phyloP scores from a whole-genome alignment of 2,113 vertebrate genomes.

The Steatornis caripensis region DNA sequence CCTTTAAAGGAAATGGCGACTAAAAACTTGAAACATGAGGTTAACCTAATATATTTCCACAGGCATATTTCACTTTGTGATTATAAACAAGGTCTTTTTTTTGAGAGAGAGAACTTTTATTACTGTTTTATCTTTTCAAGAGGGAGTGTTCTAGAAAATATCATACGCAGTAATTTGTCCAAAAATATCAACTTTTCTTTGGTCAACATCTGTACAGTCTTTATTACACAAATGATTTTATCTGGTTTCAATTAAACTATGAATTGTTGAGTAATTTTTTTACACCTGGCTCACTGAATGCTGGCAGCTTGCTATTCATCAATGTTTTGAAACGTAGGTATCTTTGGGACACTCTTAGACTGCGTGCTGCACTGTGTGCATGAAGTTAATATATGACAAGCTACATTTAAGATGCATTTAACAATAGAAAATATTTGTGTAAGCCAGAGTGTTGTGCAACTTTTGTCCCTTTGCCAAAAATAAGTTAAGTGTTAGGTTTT shows the following conservation, averaged over 20 bases:
- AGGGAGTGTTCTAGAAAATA: slow-evolving; percentile 37
- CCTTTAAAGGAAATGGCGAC: background rate
- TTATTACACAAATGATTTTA: slow-evolving; percentile 39
- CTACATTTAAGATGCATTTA: slow-evolving; percentile 72
- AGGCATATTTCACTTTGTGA: background rate
- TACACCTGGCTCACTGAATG: slow-evolving; percentile 44
- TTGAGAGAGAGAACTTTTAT: background rate
- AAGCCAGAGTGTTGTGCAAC: slow-evolving; percentile 74
- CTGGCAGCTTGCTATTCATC: slow-evolving; percentile 13
- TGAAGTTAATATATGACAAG: slow-evolving; percentile 60
- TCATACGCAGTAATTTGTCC: background rate
- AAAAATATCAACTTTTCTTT: background rate
- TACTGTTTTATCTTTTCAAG: slow-evolving; percentile 21
- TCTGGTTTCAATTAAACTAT: slow-evolving; percentile 64
- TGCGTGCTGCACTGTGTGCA: background rate
- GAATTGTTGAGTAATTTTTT: slow-evolving; percentile 51
- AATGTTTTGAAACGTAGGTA: slow-evolving; percentile 34
- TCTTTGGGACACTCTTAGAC: slow-evolving; percentile 24
- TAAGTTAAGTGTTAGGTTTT: slow-evolving; percentile 80
- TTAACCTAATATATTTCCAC: background rate
- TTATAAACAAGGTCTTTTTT: background rate
- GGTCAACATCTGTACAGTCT: background rate
- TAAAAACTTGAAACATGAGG: background rate
- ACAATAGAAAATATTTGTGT: slow-evolving; percentile 76
- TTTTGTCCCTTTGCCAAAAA: slow-evolving; percentile 78